phyloP scores from a whole-genome alignment of 2,797 vertebrate genomes.

The Anguilla pacifica region DNA sequence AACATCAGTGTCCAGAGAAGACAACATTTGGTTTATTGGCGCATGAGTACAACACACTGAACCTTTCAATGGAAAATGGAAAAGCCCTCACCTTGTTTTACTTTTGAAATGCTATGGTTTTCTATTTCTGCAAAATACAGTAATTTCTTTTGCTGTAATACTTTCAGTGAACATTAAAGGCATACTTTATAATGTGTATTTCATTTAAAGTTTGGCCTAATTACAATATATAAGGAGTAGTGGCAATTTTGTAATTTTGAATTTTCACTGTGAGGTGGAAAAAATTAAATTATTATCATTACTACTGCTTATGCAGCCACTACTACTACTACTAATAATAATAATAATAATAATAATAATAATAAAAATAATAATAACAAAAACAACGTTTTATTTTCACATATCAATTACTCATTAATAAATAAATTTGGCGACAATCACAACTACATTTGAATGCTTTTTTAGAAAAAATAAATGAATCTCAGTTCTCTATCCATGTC shows the following conservation, averaged over 20 bases:
- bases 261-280: neutral
- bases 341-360: neutral
- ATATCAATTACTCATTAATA: neutral
- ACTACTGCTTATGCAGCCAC: neutral
- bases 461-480: neutral
- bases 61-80: neutral
- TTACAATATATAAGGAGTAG: neutral
- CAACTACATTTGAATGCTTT: neutral
- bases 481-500: neutral
- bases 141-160: neutral
- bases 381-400: neutral
- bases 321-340: neutral
- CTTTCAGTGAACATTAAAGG: neutral
- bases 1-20: neutral
- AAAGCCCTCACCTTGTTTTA: neutral
- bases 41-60: neutral
- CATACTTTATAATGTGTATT: neutral
- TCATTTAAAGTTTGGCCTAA: neutral
- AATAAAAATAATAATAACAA: neutral
- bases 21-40: neutral
- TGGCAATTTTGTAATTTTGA: neutral
- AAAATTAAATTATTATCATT: neutral
- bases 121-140: neutral
- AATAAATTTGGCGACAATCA: neutral
- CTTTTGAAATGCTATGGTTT: neutral